Conservation (phyloP, 2,113 vertebrate genomes). For the Cyrtonyx montezumae region DNA sequence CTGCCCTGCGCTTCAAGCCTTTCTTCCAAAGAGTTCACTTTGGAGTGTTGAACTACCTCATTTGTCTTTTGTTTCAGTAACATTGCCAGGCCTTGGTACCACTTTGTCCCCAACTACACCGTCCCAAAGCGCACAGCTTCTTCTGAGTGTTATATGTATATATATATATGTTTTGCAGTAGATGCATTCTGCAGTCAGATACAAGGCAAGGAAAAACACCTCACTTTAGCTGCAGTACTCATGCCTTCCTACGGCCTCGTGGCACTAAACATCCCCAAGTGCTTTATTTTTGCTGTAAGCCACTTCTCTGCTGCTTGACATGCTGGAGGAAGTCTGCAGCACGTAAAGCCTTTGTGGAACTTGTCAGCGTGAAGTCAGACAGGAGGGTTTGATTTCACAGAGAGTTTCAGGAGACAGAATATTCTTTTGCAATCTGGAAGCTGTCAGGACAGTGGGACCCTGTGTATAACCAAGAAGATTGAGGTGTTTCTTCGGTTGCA, state of each 20-base stretch:
- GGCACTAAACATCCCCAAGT: not conserved
- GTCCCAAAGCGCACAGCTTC: not conserved
- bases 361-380: not conserved
- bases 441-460: not conserved
- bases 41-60: constrained; percentile 61
- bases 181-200: not conserved
- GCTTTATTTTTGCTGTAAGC: constrained; percentile 14
- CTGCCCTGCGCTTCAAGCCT: not conserved
- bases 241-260: not conserved
- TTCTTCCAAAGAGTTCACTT: constrained; percentile 21
- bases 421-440: not conserved
- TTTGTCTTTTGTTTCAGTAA: constrained; percentile 23
- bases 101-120: not conserved
- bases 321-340: not conserved
- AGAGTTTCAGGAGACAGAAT: not conserved
- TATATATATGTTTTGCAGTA: not conserved
- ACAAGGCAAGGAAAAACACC: not conserved
- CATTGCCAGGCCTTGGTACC: not conserved
- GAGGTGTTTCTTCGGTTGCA: constrained; percentile 10
- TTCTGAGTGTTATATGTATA: not conserved
- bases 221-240: not conserved
- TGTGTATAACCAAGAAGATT: not conserved
- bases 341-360: constrained; percentile 8
- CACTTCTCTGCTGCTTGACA: not conserved
- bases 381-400: not conserved